Evolutionary conservation across 23 tunicate genomes (phyloP).

Genomic region (Trididemnum miniatum): DNA sequence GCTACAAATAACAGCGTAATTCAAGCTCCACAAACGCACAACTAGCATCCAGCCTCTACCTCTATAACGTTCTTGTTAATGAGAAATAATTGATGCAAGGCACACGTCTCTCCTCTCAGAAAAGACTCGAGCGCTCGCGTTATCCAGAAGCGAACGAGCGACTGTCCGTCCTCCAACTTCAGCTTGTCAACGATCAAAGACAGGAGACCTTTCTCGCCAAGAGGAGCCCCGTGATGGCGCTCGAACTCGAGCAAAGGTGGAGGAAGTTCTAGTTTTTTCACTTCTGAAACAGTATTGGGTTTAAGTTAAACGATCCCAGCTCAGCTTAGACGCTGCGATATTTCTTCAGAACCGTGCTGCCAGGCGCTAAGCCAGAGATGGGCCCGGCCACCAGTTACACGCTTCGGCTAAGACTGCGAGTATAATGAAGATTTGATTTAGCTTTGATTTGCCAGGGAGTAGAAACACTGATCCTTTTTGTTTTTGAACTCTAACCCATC

Average conservation of each 20-base stretch:
- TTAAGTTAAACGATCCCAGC: too few species aligned
- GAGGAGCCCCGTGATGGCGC: neutral
- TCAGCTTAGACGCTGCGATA: too few species aligned
- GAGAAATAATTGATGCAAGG: slow-evolving; percentile 48
- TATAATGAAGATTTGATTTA: too few species aligned
- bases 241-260: slow-evolving; percentile 4
- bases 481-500: too few species aligned
- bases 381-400: too few species aligned
- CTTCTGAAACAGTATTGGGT: slow-evolving; percentile 7
- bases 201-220: slow-evolving; percentile 42
- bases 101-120: slow-evolving; percentile 48
- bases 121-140: slow-evolving; percentile 81
- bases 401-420: too few species aligned
- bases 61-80: slow-evolving; percentile 43
- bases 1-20: too few species aligned
- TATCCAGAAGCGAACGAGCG: slow-evolving; percentile 70
- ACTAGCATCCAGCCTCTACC: slow-evolving; percentile 46
- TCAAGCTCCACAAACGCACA: too few species aligned
- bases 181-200: slow-evolving; percentile 33
- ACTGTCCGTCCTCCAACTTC: slow-evolving; percentile 9
- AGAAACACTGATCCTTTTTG: too few species aligned
- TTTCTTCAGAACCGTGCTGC: too few species aligned
- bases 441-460: too few species aligned
- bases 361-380: too few species aligned
- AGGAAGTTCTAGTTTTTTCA: slow-evolving; percentile 12